phyloP scores from a whole-genome alignment of 2,113 vertebrate species.

The Coturnix japonica region DNA sequence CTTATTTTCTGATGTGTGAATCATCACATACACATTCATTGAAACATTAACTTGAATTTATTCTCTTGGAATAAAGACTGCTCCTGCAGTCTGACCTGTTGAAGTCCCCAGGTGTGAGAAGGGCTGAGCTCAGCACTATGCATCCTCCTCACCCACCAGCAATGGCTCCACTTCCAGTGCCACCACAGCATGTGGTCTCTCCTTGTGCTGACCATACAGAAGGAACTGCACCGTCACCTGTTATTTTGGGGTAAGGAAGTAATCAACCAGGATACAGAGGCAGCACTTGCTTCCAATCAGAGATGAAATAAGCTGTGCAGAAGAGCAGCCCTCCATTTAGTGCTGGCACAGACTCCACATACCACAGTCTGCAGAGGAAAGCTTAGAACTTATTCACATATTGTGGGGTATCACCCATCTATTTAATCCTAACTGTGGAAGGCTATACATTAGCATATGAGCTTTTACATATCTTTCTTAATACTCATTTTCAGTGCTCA shows the following conservation, averaged over 20 bases:
- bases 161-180: slow-evolving; percentile 67
- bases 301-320: background rate
- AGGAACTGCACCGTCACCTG: slow-evolving; percentile 77
- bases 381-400: background rate
- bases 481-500: background rate
- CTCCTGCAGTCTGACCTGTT: background rate
- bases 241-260: slow-evolving; percentile 35
- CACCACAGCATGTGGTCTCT: background rate
- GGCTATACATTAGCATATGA: background rate
- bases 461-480: background rate
- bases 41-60: background rate
- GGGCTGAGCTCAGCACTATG: background rate
- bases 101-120: background rate
- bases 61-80: background rate
- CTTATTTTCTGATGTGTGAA: background rate
- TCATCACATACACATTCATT: background rate
- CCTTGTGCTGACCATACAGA: slow-evolving; percentile 57
- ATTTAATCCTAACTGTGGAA: background rate
- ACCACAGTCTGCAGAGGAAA: background rate
- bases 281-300: background rate
- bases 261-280: background rate
- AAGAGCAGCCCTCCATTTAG: background rate
- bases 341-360: background rate
- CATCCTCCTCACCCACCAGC: slow-evolving; percentile 62
- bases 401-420: background rate